These are phyloP conservation scores for Phania funesta DNA, from an alignment of 2,888 invertebrate genomes.

Conservation along the genomic window DNA sequence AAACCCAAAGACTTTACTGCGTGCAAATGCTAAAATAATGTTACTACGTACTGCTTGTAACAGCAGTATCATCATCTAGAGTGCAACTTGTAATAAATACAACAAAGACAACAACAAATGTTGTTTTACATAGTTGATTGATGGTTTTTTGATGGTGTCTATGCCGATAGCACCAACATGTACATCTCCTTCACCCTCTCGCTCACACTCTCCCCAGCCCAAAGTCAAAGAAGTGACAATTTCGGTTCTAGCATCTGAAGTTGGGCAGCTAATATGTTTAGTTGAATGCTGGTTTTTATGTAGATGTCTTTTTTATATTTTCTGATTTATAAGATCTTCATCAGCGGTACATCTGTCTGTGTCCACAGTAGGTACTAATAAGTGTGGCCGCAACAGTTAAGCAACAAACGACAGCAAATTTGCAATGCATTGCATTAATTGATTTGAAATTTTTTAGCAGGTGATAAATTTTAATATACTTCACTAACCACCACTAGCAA, in stretches of 20 bases:
- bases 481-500: slow-evolving; percentile 19
- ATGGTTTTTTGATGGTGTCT: slow-evolving; percentile 75
- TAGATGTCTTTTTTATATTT: neutral
- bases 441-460: slow-evolving; percentile 78
- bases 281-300: neutral
- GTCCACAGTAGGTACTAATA: neutral
- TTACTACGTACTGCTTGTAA: neutral
- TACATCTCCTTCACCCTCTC: neutral
- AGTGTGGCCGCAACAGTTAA: neutral
- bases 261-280: neutral
- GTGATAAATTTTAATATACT: slow-evolving; percentile 76
- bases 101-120: slow-evolving; percentile 47
- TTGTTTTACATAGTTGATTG: slow-evolving; percentile 75
- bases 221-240: slow-evolving; percentile 14
- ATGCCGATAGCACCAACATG: slow-evolving; percentile 51
- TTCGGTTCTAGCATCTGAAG: slow-evolving; percentile 37
- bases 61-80: neutral
- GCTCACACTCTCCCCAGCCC: too few relatives aligned
- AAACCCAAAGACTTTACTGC: slow-evolving; percentile 13
- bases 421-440: slow-evolving; percentile 77
- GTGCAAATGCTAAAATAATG: slow-evolving; percentile 17
- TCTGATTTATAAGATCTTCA: slow-evolving; percentile 38
- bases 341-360: neutral
- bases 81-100: slow-evolving; percentile 31
- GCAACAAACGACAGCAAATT: slow-evolving; percentile 54